Conservation (phyloP, 2,797 vertebrate species). For the Myoxocephalus aenaeus region DNA sequence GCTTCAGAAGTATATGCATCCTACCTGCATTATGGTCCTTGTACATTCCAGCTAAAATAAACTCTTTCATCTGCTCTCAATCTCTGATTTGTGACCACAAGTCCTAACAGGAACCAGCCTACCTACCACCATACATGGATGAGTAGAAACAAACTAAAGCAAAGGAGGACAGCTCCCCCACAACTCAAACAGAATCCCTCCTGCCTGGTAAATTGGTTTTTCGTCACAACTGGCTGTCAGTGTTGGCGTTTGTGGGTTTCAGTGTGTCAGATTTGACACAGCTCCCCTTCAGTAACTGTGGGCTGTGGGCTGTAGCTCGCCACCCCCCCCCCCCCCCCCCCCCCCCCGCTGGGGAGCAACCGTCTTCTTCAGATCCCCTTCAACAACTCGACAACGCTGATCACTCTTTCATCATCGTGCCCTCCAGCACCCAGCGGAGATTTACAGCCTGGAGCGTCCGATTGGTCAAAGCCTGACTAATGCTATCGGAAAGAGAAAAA, state of each 20-base stretch:
- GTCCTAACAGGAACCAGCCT: constrained; percentile 13
- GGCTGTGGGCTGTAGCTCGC: constrained; percentile 66
- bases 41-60: constrained; percentile 39
- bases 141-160: constrained; percentile 29
- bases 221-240: constrained; percentile 65
- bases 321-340: constrained; percentile 52
- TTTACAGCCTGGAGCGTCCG: constrained; percentile 42
- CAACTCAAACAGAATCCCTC: constrained; percentile 46
- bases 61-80: constrained; percentile 32
- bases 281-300: constrained; percentile 58
- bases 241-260: constrained; percentile 62
- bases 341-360: constrained; percentile 55
- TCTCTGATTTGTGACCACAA: constrained; percentile 38
- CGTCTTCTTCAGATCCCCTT: constrained; percentile 64
- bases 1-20: background rate
- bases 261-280: constrained; percentile 70
- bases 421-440: constrained; percentile 35
- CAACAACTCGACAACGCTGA: constrained; percentile 68
- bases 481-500: constrained; percentile 10
- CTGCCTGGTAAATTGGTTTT: constrained; percentile 58
- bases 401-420: constrained; percentile 60
- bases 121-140: constrained; percentile 13
- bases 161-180: constrained; percentile 37
- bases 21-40: constrained; percentile 19
- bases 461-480: constrained; percentile 59